These are phyloP conservation scores for Agonopterix arenella DNA, from an alignment of 2,888 invertebrate species.

Conservation along the genomic window DNA sequence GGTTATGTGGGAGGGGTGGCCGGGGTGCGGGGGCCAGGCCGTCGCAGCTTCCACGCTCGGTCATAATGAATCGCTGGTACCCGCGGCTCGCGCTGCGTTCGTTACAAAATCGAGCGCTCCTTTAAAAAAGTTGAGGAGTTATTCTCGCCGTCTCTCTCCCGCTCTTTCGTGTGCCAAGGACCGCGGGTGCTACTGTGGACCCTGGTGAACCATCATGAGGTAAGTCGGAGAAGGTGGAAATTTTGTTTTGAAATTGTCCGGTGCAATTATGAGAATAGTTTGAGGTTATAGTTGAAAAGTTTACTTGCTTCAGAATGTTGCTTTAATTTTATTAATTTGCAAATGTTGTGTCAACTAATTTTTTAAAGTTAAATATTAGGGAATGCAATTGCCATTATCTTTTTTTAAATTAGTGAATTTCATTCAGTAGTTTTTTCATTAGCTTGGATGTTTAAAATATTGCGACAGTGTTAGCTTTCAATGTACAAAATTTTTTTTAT, in stretches of 20 bases:
- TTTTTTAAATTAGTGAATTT: too few species aligned
- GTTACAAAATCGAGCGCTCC: conserved; percentile 47
- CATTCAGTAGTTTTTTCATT: too few species aligned
- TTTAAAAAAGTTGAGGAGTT: conserved; percentile 56
- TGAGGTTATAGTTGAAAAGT: conserved; percentile 3
- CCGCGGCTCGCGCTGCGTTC: conserved; percentile 69
- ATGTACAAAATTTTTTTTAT: too few species aligned
- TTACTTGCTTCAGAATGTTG: neutral
- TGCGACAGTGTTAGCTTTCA: too few species aligned
- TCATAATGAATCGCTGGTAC: conserved; percentile 72
- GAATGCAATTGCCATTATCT: too few species aligned
- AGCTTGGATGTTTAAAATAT: too few species aligned
- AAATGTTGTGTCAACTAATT: too few species aligned
- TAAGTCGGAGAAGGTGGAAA: conserved; percentile 25
- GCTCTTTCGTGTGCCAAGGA: conserved; percentile 50
- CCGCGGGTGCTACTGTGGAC: conserved; percentile 33
- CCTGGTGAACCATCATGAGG: conserved; percentile 37
- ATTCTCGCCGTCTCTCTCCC: conserved; percentile 63
- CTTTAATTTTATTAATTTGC: neutral
- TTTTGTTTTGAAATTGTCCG: conserved; percentile 19
- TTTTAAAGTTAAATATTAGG: too few species aligned
- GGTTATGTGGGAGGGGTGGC: conserved; percentile 17
- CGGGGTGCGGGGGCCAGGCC: conserved; percentile 38
- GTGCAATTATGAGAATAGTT: conserved; percentile 9
- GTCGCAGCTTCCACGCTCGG: conserved; percentile 65